These are phyloP conservation scores for Cisticola juncidis DNA, from an alignment of 2,113 vertebrate species.

Conservation along the genomic window DNA sequence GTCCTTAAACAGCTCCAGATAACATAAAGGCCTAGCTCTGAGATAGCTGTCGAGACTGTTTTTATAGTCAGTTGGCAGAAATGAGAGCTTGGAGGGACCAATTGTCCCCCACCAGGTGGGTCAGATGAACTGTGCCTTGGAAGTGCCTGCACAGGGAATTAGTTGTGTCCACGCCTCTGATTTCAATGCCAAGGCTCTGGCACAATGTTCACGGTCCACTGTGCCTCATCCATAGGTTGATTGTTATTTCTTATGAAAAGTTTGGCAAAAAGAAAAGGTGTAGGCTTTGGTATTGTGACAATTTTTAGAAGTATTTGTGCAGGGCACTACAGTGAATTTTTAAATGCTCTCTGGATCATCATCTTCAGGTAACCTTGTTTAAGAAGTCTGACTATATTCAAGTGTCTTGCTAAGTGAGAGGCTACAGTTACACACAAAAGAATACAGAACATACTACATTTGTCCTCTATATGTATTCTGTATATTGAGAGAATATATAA, in stretches of 20 bases:
- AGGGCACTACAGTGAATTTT: not conserved
- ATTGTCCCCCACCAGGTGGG: not conserved
- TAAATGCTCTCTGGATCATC: not conserved
- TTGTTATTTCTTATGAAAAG: not conserved
- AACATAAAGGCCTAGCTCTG: not conserved
- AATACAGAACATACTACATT: not conserved
- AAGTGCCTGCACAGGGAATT: not conserved
- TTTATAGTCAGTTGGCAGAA: not conserved
- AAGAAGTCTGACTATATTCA: not conserved
- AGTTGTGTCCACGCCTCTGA: rapidly evolving
- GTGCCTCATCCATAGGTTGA: not conserved
- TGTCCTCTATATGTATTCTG: not conserved
- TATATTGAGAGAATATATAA: not conserved
- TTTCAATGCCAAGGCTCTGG: not conserved
- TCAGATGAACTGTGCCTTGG: not conserved
- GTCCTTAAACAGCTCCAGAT: not conserved
- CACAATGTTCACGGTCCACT: not conserved
- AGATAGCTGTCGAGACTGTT: not conserved
- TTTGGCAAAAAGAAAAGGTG: not conserved
- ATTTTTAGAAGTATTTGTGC: not conserved
- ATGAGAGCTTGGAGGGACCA: not conserved
- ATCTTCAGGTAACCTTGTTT: not conserved
- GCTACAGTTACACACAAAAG: not conserved
- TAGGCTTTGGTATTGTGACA: not conserved
- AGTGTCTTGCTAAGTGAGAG: not conserved